Percentiles rank a stretch among this genome's conserved stretches.
phyloP scores from a whole-genome alignment of 2,113 vertebrate genomes.

The Petrocephalus microphthalmus region DNA sequence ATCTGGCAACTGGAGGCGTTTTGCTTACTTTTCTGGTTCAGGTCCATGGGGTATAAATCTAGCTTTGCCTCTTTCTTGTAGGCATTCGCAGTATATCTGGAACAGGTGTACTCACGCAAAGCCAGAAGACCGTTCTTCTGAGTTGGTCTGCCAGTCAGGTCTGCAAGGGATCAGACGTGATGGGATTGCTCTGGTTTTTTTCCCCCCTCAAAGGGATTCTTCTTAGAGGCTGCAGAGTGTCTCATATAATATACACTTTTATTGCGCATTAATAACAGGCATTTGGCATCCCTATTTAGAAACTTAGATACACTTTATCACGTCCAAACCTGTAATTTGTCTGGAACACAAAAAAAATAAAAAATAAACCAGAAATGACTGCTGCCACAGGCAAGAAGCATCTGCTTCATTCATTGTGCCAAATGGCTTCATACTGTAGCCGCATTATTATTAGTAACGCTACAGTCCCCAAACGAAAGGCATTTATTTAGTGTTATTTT shows the following conservation, averaged over 20 bases:
- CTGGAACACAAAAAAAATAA: conserved; percentile 38
- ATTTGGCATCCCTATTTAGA: conserved; percentile 14
- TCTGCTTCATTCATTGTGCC: not conserved
- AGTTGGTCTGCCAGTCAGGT: not conserved
- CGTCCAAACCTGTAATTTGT: conserved; percentile 44
- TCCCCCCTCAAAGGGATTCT: not conserved
- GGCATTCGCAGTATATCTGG: not conserved
- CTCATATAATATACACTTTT: conserved; percentile 13
- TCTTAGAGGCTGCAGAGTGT: not conserved
- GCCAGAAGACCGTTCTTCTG: not conserved
- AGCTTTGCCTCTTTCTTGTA: not conserved
- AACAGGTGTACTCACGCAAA: not conserved
- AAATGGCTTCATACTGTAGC: not conserved
- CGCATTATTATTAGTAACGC: not conserved
- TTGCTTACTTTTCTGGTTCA: not conserved
- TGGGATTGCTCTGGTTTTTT: not conserved
- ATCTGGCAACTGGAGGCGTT: not conserved
- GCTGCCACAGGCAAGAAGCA: not conserved
- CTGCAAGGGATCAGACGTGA: not conserved
- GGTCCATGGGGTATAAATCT: not conserved
- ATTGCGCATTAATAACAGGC: conserved; percentile 22
- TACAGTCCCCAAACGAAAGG: not conserved
- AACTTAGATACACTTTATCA: conserved; percentile 27
- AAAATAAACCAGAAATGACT: conserved; percentile 36
- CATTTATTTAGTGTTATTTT: not conserved